Evolutionary conservation across 2,888 invertebrate genomes (phyloP).

Genomic region (Cerastoderma edule): DNA sequence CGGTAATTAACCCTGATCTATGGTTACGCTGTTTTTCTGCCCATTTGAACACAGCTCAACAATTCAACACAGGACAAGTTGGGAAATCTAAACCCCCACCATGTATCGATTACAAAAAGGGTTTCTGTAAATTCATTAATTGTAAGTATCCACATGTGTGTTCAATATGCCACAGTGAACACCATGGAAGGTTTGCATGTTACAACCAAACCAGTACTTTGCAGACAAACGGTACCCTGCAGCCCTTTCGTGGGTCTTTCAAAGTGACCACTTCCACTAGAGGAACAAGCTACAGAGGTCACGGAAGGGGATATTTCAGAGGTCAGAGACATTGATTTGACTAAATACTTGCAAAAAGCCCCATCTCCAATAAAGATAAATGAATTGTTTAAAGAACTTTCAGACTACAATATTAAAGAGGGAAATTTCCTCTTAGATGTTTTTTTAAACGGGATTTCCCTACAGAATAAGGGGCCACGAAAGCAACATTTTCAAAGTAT

Average conservation of each 20-base stretch:
- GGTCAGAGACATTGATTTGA: not conserved
- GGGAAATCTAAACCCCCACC: slow-evolving; percentile 3
- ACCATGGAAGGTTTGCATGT: not conserved
- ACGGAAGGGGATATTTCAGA: not conserved
- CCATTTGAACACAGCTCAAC: not conserved
- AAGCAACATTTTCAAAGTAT: not conserved
- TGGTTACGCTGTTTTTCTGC: slow-evolving; percentile 26
- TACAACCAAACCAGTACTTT: not conserved
- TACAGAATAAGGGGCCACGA: slow-evolving; percentile 19
- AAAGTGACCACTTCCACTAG: no score
- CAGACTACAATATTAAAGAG: not conserved
- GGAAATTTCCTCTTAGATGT: slow-evolving; percentile 2
- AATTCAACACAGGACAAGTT: not conserved
- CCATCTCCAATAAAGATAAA: not conserved
- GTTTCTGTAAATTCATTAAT: slow-evolving; percentile 22
- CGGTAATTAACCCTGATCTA: slow-evolving; percentile 29
- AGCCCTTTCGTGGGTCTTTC: not conserved
- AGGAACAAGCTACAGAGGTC: not conserved
- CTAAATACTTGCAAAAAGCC: no score
- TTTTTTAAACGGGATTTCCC: slow-evolving; percentile 9
- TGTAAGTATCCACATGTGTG: slow-evolving; percentile 37
- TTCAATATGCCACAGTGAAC: slow-evolving; percentile 13
- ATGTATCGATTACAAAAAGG: slow-evolving; percentile 37
- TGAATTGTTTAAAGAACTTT: not conserved
- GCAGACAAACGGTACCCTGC: not conserved